These are phyloP conservation scores for Heterodera schachtii DNA, from an alignment of 1,140 invertebrate genomes.

Conservation along the genomic window DNA sequence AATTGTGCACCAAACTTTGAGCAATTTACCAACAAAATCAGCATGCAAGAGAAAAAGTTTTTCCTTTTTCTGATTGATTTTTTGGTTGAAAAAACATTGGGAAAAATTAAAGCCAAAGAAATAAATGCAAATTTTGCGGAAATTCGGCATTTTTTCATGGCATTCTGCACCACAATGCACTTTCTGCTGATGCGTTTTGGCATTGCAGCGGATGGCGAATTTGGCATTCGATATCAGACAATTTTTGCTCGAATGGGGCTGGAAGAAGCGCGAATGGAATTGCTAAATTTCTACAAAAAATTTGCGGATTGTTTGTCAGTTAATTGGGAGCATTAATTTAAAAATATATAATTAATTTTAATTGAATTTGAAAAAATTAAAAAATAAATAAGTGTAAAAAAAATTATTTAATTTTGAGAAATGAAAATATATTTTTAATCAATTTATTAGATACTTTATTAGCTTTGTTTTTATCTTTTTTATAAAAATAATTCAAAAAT, in stretches of 20 bases:
- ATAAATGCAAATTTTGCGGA: not conserved
- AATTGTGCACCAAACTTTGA: too few relatives aligned
- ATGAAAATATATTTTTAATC: too few relatives aligned
- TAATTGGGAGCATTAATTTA: too few relatives aligned
- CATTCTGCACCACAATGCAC: not conserved
- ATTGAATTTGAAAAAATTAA: not conserved
- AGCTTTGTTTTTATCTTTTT: too few relatives aligned
- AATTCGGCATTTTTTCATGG: not conserved
- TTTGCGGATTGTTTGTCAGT: not conserved
- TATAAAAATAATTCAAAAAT: not conserved
- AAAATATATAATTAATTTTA: not conserved
- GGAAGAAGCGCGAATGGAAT: not conserved
- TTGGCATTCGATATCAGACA: not conserved
- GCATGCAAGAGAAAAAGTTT: not conserved
- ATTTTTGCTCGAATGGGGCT: not conserved
- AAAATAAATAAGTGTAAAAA: too few relatives aligned
- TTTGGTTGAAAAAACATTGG: not conserved
- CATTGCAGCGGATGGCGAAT: not conserved
- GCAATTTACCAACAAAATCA: not conserved
- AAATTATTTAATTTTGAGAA: too few relatives aligned
- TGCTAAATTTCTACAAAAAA: not conserved
- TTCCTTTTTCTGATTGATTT: not conserved
- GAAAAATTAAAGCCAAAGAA: not conserved
- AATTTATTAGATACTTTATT: too few relatives aligned
- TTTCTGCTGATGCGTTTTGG: not conserved